phyloP scores from a whole-genome alignment of 2,888 invertebrate species.

The Amphipyra berbera region DNA sequence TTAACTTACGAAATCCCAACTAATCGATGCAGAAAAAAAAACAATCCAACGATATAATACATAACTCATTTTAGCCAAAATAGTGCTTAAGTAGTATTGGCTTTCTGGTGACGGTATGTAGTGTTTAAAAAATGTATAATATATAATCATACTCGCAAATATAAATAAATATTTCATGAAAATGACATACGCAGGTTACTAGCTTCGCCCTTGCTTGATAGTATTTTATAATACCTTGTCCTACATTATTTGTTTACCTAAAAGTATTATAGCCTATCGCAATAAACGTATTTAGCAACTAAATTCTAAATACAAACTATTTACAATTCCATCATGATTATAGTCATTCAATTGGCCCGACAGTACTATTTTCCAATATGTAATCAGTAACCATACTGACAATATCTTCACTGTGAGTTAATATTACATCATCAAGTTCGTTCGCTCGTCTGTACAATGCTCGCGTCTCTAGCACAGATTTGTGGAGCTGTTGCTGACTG shows the following conservation, averaged over 20 bases:
- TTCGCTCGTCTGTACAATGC: conserved; percentile 70
- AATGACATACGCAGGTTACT: no score
- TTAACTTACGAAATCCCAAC: no score
- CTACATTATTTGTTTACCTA: background rate
- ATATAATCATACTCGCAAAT: no score
- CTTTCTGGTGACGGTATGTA: no score
- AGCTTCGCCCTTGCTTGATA: no score
- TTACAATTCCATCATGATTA: conserved; percentile 34
- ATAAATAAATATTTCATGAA: no score
- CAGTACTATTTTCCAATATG: conserved; percentile 80
- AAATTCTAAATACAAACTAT: conserved; percentile 39
- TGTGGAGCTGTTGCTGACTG: conserved; percentile 77
- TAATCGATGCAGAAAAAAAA: no score
- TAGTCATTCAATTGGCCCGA: conserved; percentile 63
- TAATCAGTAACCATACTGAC: conserved; percentile 76
- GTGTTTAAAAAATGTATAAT: no score
- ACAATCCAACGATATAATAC: no score
- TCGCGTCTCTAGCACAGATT: conserved; percentile 71
- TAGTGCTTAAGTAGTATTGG: no score
- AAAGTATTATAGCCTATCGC: background rate
- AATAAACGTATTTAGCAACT: conserved; percentile 9
- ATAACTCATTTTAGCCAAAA: no score
- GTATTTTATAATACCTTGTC: no score
- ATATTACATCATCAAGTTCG: conserved; percentile 75
- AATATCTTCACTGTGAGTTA: conserved; percentile 73